phyloP scores from a whole-genome alignment of 1,140 invertebrate species.

The Pristionchus pacificus region DNA sequence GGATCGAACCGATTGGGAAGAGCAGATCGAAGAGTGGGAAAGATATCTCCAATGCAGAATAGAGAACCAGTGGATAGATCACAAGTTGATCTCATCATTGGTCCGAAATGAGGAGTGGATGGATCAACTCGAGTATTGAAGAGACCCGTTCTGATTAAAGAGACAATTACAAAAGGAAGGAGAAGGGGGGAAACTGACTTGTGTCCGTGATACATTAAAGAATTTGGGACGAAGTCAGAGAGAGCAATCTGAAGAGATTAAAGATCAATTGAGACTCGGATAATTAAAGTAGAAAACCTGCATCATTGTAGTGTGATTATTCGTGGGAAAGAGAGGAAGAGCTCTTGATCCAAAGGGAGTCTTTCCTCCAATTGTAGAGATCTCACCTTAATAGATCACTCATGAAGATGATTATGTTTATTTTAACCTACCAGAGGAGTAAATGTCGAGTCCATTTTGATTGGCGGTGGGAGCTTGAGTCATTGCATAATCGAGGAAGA shows the following conservation, averaged over 20 bases:
- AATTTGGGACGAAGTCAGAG: conserved; percentile 54
- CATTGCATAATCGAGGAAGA: conserved; percentile 51
- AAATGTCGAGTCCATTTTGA: conserved; percentile 46
- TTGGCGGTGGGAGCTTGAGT: conserved; percentile 33
- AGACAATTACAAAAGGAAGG: conserved; percentile 14
- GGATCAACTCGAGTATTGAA: conserved; percentile 55
- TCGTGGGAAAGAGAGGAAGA: conserved; percentile 38
- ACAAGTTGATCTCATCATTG: conserved; percentile 52
- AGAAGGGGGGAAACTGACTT: conserved; percentile 23
- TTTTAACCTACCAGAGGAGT: conserved; percentile 46
- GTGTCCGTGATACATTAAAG: conserved; percentile 54
- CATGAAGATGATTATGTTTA: conserved; percentile 22
- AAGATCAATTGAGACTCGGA: conserved; percentile 39
- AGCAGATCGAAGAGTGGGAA: conserved; percentile 44
- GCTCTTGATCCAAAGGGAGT: conserved; percentile 48
- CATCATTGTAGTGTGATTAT: no score
- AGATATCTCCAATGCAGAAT: conserved; percentile 55
- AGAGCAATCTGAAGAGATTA: conserved; percentile 53
- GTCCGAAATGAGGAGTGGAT: conserved; percentile 54
- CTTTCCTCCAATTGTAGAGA: conserved; percentile 23
- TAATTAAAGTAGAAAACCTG: no score
- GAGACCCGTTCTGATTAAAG: conserved; percentile 43
- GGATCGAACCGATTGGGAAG: neutral
- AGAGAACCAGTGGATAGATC: conserved; percentile 43
- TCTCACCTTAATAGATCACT: conserved; percentile 5